Percentiles rank a stretch among this genome's conserved stretches.
Conservation (phyloP, 2,797 vertebrate genomes). For the Cephalopachus bancanus region DNA sequence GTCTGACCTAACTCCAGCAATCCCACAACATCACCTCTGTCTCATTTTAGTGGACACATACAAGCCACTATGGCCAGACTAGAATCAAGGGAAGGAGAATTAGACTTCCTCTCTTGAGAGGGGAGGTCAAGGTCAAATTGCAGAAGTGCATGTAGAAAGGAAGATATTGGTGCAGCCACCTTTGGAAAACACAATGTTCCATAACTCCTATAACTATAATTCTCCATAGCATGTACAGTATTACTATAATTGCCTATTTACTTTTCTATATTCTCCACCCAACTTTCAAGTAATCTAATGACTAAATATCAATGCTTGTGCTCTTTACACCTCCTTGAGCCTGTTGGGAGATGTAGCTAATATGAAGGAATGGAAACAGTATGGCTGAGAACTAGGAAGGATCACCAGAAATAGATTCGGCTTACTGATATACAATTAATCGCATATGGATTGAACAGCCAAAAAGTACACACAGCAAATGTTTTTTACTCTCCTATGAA, state of each 20-base stretch:
- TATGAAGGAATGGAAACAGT: slow-evolving; percentile 43
- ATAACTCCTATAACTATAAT: background rate
- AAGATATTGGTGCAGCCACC: background rate
- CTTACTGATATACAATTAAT: background rate
- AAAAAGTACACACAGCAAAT: background rate
- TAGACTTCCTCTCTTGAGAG: background rate
- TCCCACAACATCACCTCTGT: background rate
- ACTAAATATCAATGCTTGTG: background rate
- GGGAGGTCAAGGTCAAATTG: background rate
- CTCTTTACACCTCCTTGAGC: background rate
- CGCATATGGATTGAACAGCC: background rate
- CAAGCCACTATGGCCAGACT: background rate
- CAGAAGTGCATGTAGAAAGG: background rate
- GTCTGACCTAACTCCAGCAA: background rate
- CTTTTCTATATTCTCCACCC: background rate
- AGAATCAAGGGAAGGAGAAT: slow-evolving; percentile 14
- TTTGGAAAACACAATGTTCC: background rate
- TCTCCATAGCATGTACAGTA: background rate
- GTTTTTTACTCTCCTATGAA: background rate
- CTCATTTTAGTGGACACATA: background rate
- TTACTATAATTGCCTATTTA: background rate
- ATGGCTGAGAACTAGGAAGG: background rate
- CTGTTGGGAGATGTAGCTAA: background rate
- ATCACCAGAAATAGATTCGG: background rate
- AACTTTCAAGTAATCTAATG: background rate